Evolutionary conservation across 1,140 invertebrate genomes (phyloP).

Genomic region (Acromyrmex charruanus): DNA sequence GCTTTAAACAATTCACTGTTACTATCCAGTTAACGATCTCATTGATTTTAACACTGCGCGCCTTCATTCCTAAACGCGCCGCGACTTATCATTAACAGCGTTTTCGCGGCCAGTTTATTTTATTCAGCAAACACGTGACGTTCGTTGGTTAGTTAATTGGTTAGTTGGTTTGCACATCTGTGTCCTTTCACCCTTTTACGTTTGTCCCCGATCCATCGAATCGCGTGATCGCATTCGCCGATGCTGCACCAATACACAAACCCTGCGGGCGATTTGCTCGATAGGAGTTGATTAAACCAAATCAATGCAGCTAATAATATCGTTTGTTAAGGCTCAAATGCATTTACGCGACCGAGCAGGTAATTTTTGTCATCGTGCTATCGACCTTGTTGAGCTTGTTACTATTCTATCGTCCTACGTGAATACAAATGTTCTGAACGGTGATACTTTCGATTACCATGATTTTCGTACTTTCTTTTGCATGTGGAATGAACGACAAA

Average conservation of each 20-base stretch:
- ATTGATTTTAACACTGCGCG: not conserved
- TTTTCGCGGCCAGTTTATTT: constrained; percentile 69
- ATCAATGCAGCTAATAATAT: constrained; percentile 62
- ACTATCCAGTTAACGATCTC: not conserved
- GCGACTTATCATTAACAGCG: constrained; percentile 65
- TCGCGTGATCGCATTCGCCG: constrained; percentile 61
- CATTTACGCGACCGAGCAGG: constrained; percentile 33
- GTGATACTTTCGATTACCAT: not conserved
- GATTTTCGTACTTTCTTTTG: not conserved
- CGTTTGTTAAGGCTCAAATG: constrained; percentile 51
- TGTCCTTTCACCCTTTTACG: constrained; percentile 39
- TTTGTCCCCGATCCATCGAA: constrained; percentile 22
- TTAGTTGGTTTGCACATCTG: constrained; percentile 64
- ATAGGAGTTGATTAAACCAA: constrained; percentile 59
- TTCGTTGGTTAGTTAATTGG: constrained; percentile 41
- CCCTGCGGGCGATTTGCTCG: constrained; percentile 45
- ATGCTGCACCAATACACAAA: constrained; percentile 36
- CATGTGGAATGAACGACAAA: not conserved
- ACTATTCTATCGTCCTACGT: not conserved
- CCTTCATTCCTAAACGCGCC: constrained; percentile 7
- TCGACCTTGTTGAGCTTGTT: constrained; percentile 29
- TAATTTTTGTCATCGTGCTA: constrained; percentile 44
- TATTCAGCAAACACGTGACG: constrained; percentile 58
- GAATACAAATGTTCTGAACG: not conserved
- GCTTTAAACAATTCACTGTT: not conserved